Conservation (phyloP, 2,113 vertebrate genomes). For the Meleagris gallopavo region DNA sequence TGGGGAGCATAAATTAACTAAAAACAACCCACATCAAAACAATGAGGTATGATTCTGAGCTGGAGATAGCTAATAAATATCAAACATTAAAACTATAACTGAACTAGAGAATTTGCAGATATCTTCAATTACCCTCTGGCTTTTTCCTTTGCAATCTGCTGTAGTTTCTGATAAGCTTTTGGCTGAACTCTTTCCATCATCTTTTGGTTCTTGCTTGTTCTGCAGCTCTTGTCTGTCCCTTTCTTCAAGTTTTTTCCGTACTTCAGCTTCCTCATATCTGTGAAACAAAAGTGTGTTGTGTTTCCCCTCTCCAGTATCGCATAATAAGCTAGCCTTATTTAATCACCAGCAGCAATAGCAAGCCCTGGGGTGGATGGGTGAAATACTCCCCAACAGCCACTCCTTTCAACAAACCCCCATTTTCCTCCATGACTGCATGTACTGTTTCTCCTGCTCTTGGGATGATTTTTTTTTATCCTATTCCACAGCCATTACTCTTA, state of each 20-base stretch:
- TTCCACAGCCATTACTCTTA: neutral
- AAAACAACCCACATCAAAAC: neutral
- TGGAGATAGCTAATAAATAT: neutral
- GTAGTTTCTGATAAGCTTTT: conserved; percentile 77
- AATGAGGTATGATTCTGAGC: neutral
- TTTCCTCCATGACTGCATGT: neutral
- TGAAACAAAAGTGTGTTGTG: neutral
- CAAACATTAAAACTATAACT: neutral
- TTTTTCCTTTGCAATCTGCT: conserved; percentile 81
- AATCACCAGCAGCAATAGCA: neutral
- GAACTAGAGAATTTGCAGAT: neutral
- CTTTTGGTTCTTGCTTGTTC: conserved; percentile 81
- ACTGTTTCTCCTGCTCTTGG: neutral
- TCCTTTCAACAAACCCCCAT: neutral
- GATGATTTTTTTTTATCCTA: neutral
- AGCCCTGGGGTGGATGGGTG: neutral
- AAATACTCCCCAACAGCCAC: neutral
- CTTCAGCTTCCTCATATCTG: conserved; percentile 97
- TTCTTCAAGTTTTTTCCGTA: conserved; percentile 95
- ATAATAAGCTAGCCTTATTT: neutral
- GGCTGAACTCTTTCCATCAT: conserved; percentile 74
- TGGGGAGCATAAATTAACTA: neutral
- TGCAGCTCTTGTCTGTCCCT: conserved; percentile 89
- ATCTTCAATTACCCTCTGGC: conserved; percentile 74
- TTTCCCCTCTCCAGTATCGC: neutral